A percentile compares a stretch with the other conserved stretches of the same genome.
phyloP scores from a whole-genome alignment of 2,113 vertebrate genomes.

The Campylomormyrus tamandua region DNA sequence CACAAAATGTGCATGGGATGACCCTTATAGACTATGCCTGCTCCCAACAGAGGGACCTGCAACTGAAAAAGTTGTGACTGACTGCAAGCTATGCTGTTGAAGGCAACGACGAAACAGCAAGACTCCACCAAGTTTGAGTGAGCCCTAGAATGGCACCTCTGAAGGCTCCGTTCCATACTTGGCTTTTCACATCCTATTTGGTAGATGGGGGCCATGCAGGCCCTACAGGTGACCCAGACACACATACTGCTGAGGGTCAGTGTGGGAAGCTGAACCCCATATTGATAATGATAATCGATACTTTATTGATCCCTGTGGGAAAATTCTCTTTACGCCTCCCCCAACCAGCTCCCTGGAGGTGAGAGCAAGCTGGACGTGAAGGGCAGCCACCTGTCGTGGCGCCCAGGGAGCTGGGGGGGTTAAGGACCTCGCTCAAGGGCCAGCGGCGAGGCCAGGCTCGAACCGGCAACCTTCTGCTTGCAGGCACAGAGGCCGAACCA shows the following conservation, averaged over 20 bases:
- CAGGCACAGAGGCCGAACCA: not conserved
- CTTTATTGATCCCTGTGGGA: not conserved
- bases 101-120: not conserved
- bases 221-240: not conserved
- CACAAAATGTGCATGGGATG: not conserved
- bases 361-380: not conserved
- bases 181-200: not conserved
- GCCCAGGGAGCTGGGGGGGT: not conserved
- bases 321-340: not conserved
- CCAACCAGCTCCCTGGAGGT: not conserved
- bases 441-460: not conserved
- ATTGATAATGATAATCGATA: not conserved
- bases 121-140: not conserved
- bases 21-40: not conserved
- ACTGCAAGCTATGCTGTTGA: not conserved
- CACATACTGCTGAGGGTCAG: not conserved
- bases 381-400: not conserved
- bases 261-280: not conserved
- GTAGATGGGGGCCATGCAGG: not conserved
- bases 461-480: not conserved
- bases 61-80: not conserved
- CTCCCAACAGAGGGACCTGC: not conserved
- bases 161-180: not conserved
- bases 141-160: not conserved
- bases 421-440: not conserved